Base-by-base conservation (phyloP, 2,888 invertebrate species). In the Dicyrtomina minuta region DNA sequence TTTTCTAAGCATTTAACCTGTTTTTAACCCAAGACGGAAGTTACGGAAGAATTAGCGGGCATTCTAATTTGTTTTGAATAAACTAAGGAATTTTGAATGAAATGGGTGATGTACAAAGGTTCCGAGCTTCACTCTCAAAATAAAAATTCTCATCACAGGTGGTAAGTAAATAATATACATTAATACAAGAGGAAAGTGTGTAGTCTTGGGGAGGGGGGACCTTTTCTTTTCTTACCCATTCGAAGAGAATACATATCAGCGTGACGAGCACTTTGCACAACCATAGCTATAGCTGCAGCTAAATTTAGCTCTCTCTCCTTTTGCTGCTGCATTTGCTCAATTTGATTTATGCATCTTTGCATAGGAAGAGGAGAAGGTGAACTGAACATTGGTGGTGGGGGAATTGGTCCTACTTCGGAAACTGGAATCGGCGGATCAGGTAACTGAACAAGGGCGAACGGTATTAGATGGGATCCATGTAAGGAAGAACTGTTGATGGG, bases 361-460 rank as follows among this genome's bases (percentile, higher is more conserved):
- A 73, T 68, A 17, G 79, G 78, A 58, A 78, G 64, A 22, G 79
- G 78, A 39, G 78, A 79, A 39, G 79, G 79, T 22, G 93, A 92
- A 83, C 92, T 92, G 87, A 95, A 94, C 94, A 95, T 95, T 78
- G 94, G 94, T 80, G 94, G 94, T 80, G 94, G 94, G 80, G 92
- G 92, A 82, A 92, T 92, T 77, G 93, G 94, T 74, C 94, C 94
- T 83, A 95, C 94, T 81, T 95, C 94, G 76, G 93, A 92, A 75
- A 94, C 85, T 68, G 93, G 92, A 81, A 94, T 93, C 78, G 93
- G 93, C 77, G 93, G 93, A 84, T 93, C 93, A 77, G 93, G 93
- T 81, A 93, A 86, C 82, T 93, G 92, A 79, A 91, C 91, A 79
- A 93, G 86, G 85, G 90, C 87, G 80, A 92, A 86, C 77, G 85